Base-by-base conservation (phyloP, 2,113 vertebrate species). In the Cyphomyrus discorhynchus region DNA sequence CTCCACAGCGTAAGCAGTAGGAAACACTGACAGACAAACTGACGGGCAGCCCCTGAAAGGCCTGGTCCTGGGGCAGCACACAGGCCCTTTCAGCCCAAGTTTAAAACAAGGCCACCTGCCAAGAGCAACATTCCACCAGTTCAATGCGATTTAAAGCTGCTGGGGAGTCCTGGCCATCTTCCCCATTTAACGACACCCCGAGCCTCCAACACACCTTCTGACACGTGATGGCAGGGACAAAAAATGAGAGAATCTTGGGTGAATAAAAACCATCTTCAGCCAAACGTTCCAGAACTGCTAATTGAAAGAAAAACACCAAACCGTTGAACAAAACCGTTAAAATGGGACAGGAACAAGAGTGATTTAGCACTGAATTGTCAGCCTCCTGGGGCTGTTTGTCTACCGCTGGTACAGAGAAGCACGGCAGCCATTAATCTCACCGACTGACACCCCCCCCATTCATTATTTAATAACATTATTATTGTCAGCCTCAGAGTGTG, bases 71-170 rank as follows among this genome's bases (percentile, higher is more conserved):
- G 87, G 42, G 77, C 50, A 85, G 31, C 62, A 90, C 80, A 88
- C 90, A 35, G 31, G 46, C 90, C 80, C 87, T 74, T 90, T 91
- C 87, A 91, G 86, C 77, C 50, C 89, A 90, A 56, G 5, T 11
- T 2, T 87, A 87, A 52, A 84, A 74, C 21, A 17, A 27, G 77
- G 46, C 21, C 87, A 70, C 52, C 90, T 88, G 87, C 89, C 90
- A 91, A 90, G 90, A 84, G 89, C 86, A 91, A 91, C 83, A 89
- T 70, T 87, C 42, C 89, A 52, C 83, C 88, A 91, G 91, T 91
- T 90, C 91, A 88, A 89, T 77, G 92, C 91, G 92, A 90, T 70
- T 88, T 56, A 84, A 89, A 31, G 89, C 82, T 90, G 84, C 11
- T 19, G 86, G 62, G 90, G 88, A 45, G 90, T 83, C 89, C 56